Base-by-base conservation (phyloP, 2,888 invertebrate genomes). In the Cremastinae sp. region DNA sequence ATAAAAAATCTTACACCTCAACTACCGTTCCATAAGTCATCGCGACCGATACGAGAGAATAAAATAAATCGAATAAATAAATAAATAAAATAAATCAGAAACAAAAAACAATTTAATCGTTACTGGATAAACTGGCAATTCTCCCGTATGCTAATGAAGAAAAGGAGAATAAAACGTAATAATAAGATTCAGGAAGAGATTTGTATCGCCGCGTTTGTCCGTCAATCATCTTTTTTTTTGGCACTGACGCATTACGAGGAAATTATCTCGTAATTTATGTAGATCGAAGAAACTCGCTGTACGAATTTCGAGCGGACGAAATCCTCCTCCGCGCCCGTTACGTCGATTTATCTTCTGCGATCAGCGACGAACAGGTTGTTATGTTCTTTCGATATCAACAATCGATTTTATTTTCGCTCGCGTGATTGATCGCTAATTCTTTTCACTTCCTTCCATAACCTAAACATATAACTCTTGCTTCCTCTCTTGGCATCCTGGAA, bases 11-110 rank as follows among this genome's bases (percentile, higher is more conserved):
- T 58, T 12, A 10, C 49, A 16, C 47, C 9, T 16, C 41, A 20
- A 69, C 58, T 59, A 59, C 58, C 49, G 58, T 59, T 58, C 20
- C n/a, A 41, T 36, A 38, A 18, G 58, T 68, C 54, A 68, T 68
- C 51, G 14, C 49, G 16, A 41, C 9, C 1, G 12, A 18, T 36
- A 36, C 4, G 10, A 36, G 49, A 49, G 22, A 28, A n/a, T n/a
- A n/a, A 28, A 28, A 28, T 36, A 56, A 58, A 58, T 45, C 41
- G 49, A 20, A n/a, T n/a, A n/a, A n/a, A n/a, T n/a, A n/a, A n/a
- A n/a, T n/a, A n/a, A 28, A n/a, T n/a, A n/a, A 28, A 28, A 28
- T 36, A 56, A 58, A 58, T 45, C 41, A 20, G 41, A 38, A 16
- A 51, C 18, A 22, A 51, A 38, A 18, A 36, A 14, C 22, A 28